A percentile compares a stretch with the other conserved stretches of the same genome.
Conservation (phyloP, 2,888 invertebrate genomes). For the Chromoteleia sp. region DNA sequence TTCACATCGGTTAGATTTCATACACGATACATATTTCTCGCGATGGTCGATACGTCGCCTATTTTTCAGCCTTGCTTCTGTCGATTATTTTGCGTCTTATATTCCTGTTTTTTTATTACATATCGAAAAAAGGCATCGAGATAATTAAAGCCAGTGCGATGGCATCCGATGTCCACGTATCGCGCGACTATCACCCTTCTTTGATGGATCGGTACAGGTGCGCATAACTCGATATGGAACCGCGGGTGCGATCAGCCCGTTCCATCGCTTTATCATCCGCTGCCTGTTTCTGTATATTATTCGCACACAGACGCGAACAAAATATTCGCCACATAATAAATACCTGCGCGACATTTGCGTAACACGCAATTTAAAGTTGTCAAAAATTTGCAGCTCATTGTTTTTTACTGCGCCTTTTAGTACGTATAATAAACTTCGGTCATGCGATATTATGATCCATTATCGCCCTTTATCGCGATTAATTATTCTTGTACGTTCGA, state of each 20-base stretch:
- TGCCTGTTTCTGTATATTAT: slow-evolving; percentile 23
- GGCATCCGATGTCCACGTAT: slow-evolving; percentile 76
- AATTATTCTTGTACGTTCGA: slow-evolving; percentile 5
- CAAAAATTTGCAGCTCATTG: slow-evolving; percentile 54
- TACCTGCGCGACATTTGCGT: slow-evolving; percentile 57
- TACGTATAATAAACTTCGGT: slow-evolving; percentile 4
- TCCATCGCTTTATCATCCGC: slow-evolving; percentile 60
- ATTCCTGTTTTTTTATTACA: slow-evolving; percentile 59
- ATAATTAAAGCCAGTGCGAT: slow-evolving; percentile 76
- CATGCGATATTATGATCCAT: slow-evolving; percentile 45
- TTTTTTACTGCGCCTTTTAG: slow-evolving; percentile 41
- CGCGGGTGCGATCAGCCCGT: slow-evolving; percentile 69
- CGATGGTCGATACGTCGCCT: slow-evolving; percentile 68
- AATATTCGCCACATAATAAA: slow-evolving; percentile 52
- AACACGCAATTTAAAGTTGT: slow-evolving; percentile 48
- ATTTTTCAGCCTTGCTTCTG: slow-evolving; percentile 58
- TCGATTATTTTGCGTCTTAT: slow-evolving; percentile 59
- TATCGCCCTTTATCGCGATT: slow-evolving; percentile 19
- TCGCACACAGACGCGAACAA: slow-evolving; percentile 20
- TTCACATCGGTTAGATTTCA: slow-evolving; percentile 70
- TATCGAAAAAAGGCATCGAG: slow-evolving; percentile 72
- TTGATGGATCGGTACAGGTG: slow-evolving; percentile 82
- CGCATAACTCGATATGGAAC: slow-evolving; percentile 76
- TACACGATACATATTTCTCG: slow-evolving; percentile 70
- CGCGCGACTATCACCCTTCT: slow-evolving; percentile 77